phyloP scores from a whole-genome alignment of 2,113 vertebrate species.

The Agapornis roseicollis region DNA sequence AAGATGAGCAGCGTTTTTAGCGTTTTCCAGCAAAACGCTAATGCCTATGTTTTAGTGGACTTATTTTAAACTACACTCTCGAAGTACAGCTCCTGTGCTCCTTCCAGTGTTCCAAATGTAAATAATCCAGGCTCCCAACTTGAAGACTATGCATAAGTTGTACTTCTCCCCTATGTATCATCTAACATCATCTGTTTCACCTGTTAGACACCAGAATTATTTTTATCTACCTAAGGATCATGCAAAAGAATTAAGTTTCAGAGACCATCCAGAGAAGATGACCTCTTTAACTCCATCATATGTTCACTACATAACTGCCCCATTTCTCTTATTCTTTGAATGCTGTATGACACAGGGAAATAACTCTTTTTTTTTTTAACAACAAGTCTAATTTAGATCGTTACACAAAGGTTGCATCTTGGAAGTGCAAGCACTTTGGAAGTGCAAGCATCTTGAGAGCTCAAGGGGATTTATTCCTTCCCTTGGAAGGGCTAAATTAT shows the following conservation, averaged over 20 bases:
- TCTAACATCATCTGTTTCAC: background rate
- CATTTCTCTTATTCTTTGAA: background rate
- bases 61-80: background rate
- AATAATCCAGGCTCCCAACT: background rate
- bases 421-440: background rate
- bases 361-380: background rate
- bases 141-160: background rate
- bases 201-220: background rate
- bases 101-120: background rate
- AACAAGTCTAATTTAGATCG: background rate
- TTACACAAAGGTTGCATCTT: background rate
- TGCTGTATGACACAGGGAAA: background rate
- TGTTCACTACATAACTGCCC: background rate
- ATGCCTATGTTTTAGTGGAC: background rate
- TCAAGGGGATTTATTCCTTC: background rate
- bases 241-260: background rate
- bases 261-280: background rate
- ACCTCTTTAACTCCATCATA: background rate
- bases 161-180: background rate
- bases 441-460: background rate
- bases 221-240: background rate
- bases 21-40: background rate
- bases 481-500: background rate
- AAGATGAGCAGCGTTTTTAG: background rate
- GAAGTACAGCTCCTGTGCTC: background rate